These are phyloP conservation scores for Eupithecia dodoneata DNA, from an alignment of 2,888 invertebrate species.

Conservation along the genomic window DNA sequence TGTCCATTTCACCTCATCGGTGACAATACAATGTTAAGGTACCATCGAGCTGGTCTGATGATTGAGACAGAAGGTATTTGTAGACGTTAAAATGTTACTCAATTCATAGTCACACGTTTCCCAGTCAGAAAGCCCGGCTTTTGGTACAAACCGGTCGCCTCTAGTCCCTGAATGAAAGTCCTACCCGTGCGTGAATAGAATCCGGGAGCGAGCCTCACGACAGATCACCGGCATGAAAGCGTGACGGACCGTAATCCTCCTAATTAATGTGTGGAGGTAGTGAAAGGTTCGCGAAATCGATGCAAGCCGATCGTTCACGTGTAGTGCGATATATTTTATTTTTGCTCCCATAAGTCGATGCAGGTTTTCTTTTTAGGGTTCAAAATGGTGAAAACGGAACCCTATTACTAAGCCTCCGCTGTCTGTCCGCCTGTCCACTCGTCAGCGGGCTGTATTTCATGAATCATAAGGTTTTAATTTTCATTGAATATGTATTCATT, in stretches of 20 bases:
- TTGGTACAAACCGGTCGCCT: slow-evolving; percentile 5
- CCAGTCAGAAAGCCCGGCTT: background rate
- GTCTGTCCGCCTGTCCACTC: too few species aligned
- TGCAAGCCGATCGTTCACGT: slow-evolving; percentile 42
- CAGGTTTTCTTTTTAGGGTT: background rate
- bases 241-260: slow-evolving; percentile 56
- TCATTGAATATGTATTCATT: too few species aligned
- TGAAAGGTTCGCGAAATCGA: slow-evolving; percentile 50
- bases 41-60: too few species aligned
- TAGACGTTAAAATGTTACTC: background rate
- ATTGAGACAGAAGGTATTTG: too few species aligned
- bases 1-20: too few species aligned
- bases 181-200: slow-evolving; percentile 36
- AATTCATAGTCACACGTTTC: background rate
- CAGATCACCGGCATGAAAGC: slow-evolving; percentile 54
- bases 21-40: too few species aligned
- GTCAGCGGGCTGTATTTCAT: too few species aligned
- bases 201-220: slow-evolving; percentile 34
- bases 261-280: slow-evolving; percentile 58
- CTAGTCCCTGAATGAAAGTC: slow-evolving; percentile 12
- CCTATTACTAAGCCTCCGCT: too few species aligned
- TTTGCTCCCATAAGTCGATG: background rate
- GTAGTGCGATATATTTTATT: too few species aligned
- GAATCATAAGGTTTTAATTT: too few species aligned
- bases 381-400: too few species aligned